Percentiles rank a stretch among this genome's conserved stretches.
phyloP scores from a whole-genome alignment of 2,113 vertebrate genomes.

The Ondatra zibethicus region DNA sequence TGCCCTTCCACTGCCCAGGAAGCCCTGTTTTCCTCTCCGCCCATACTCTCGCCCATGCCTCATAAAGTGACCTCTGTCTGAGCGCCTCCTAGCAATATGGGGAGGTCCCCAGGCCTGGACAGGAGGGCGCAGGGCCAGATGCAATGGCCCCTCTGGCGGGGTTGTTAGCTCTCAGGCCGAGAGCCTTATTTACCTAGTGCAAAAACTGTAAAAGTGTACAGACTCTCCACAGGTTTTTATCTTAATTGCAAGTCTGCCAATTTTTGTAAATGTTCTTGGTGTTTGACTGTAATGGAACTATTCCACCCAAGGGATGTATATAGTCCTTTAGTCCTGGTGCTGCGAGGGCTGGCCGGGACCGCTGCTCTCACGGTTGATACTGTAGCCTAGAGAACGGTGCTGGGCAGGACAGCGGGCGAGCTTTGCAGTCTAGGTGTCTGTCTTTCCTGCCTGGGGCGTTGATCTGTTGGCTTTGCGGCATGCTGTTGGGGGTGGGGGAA shows the following conservation, averaged over 20 bases:
- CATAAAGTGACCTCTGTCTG: constrained; percentile 50
- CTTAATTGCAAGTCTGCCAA: constrained; percentile 85
- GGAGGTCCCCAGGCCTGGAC: constrained; percentile 79
- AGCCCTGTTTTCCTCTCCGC: not conserved
- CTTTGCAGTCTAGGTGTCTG: not conserved
- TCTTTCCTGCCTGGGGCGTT: not conserved
- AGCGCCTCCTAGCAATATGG: constrained; percentile 80
- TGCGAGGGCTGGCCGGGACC: constrained; percentile 83
- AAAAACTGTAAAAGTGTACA: constrained; percentile 83
- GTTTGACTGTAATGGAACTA: constrained; percentile 92
- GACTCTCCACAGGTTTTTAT: constrained; percentile 83
- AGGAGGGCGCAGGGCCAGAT: constrained; percentile 8
- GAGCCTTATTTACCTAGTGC: constrained; percentile 86
- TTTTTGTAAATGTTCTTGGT: constrained; percentile 93
- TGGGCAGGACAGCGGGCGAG: constrained; percentile 52
- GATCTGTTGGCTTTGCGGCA: not conserved
- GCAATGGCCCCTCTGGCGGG: constrained; percentile 5
- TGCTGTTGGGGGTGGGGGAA: not conserved
- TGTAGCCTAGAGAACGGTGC: constrained; percentile 62
- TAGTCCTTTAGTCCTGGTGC: constrained; percentile 89
- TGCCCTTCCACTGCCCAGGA: not conserved
- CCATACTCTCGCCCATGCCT: not conserved
- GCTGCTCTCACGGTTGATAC: constrained; percentile 77
- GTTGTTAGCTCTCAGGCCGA: constrained; percentile 77
- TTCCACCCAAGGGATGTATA: constrained; percentile 90